Evolutionary conservation across 2,888 invertebrate genomes (phyloP).

Genomic region (Salpingus planirostris): DNA sequence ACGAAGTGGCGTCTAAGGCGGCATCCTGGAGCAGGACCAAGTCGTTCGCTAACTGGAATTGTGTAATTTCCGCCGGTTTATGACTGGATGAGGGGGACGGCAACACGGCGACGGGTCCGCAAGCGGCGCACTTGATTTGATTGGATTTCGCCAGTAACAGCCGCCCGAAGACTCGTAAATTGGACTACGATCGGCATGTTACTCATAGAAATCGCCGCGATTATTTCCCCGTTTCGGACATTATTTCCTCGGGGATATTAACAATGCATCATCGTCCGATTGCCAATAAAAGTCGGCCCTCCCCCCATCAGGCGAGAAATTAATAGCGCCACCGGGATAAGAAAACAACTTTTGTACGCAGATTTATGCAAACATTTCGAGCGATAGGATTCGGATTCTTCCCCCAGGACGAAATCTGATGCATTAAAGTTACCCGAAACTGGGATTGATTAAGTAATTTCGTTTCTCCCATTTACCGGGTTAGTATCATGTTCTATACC

Average conservation of each 20-base stretch:
- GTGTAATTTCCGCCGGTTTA: constrained; percentile 39
- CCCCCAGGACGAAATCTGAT: too few species aligned
- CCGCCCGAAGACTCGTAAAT: constrained; percentile 37
- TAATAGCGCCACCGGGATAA: too few species aligned
- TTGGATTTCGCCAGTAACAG: constrained; percentile 35
- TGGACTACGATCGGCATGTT: constrained; percentile 32
- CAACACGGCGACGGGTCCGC: constrained; percentile 27
- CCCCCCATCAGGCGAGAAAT: too few species aligned
- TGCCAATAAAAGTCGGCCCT: too few species aligned
- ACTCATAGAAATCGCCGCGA: constrained; percentile 28
- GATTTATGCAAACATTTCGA: too few species aligned
- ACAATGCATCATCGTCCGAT: too few species aligned
- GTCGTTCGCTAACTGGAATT: constrained; percentile 32
- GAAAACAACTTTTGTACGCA: too few species aligned
- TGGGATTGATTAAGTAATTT: too few species aligned
- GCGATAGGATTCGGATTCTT: too few species aligned
- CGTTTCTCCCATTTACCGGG: too few species aligned
- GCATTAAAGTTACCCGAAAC: too few species aligned
- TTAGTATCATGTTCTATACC: too few species aligned
- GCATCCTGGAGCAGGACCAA: constrained; percentile 30
- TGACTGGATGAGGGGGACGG: constrained; percentile 25
- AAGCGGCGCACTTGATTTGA: constrained; percentile 39
- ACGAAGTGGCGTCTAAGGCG: constrained; percentile 26
- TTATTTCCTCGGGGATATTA: constrained; percentile 21
- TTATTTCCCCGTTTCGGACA: constrained; percentile 26